phyloP scores from a whole-genome alignment of 2,888 invertebrate genomes.

The Nycteola revayana region DNA sequence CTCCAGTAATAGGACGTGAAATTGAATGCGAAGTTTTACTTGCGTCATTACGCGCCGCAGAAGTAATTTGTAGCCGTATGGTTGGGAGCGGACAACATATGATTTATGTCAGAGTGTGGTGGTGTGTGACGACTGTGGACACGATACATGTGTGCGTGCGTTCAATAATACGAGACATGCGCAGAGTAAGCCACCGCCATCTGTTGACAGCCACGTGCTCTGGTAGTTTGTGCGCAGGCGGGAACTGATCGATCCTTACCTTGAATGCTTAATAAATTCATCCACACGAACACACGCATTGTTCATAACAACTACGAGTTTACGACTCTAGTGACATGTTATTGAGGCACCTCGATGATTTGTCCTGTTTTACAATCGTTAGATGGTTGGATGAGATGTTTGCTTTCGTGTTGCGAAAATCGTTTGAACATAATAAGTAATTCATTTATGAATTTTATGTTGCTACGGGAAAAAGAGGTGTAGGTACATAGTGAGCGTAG shows the following conservation, averaged over 20 bases:
- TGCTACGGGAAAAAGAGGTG: too few relatives aligned
- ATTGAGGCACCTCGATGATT: too few relatives aligned
- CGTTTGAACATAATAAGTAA: too few relatives aligned
- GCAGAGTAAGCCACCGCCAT: slow-evolving; percentile 64
- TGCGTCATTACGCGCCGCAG: slow-evolving; percentile 67
- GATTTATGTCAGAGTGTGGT: slow-evolving; percentile 59
- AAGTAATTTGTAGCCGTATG: slow-evolving; percentile 75
- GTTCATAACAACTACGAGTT: slow-evolving; percentile 43
- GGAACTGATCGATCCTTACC: slow-evolving; percentile 72
- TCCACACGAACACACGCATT: slow-evolving; percentile 53
- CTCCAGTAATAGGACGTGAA: slow-evolving; percentile 26
- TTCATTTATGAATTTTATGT: too few relatives aligned
- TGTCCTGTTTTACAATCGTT: too few relatives aligned
- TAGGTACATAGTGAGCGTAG: too few relatives aligned
- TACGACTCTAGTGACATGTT: slow-evolving; percentile 31
- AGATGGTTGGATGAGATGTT: too few relatives aligned
- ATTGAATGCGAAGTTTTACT: slow-evolving; percentile 31
- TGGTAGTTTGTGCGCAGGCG: slow-evolving; percentile 47
- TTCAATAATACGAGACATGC: slow-evolving; percentile 75
- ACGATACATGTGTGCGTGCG: slow-evolving; percentile 45
- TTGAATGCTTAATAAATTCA: slow-evolving; percentile 75
- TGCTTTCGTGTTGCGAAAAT: too few relatives aligned
- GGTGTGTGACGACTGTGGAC: slow-evolving; percentile 30
- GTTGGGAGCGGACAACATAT: slow-evolving; percentile 69
- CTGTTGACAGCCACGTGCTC: slow-evolving; percentile 73